Conservation (phyloP, 2,797 vertebrate species). For the Podarcis siculus region DNA sequence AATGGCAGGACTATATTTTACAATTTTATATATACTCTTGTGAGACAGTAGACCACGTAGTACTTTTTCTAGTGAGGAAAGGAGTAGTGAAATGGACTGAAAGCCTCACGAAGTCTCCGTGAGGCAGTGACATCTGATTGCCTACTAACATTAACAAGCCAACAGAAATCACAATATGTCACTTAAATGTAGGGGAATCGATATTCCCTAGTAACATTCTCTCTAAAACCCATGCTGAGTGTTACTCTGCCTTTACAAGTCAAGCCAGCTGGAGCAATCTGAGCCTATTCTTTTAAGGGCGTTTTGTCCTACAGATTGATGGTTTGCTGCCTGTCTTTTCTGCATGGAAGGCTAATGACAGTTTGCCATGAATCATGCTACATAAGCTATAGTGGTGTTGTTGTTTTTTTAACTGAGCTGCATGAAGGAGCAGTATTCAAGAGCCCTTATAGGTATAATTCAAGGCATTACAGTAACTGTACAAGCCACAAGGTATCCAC, state of each 20-base stretch:
- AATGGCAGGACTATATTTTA: not conserved
- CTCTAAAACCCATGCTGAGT: conserved; percentile 46
- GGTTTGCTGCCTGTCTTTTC: conserved; percentile 36
- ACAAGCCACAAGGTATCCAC: not conserved
- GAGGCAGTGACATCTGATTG: conserved; percentile 17
- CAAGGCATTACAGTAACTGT: not conserved
- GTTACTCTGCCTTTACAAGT: conserved; percentile 51
- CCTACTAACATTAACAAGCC: conserved; percentile 46
- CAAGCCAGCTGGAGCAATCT: conserved; percentile 15
- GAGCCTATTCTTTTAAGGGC: conserved; percentile 28
- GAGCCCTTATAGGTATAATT: conserved; percentile 9
- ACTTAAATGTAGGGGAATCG: conserved; percentile 46
- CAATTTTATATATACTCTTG: not conserved
- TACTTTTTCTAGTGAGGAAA: not conserved
- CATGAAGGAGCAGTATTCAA: conserved; percentile 21
- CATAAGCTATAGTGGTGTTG: conserved; percentile 13
- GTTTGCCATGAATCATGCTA: conserved; percentile 48
- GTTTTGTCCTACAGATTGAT: conserved; percentile 34
- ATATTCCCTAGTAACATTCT: conserved; percentile 41
- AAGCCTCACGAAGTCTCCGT: conserved; percentile 12
- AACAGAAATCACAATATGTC: conserved; percentile 40
- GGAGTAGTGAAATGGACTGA: not conserved
- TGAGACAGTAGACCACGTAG: not conserved
- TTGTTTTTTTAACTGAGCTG: conserved; percentile 12
- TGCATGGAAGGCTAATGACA: conserved; percentile 36